Evolutionary conservation across 1,140 invertebrate species (phyloP), one percentile per base, ranked within the genome.

Genomic region (Papilio aristodemus): DNA sequence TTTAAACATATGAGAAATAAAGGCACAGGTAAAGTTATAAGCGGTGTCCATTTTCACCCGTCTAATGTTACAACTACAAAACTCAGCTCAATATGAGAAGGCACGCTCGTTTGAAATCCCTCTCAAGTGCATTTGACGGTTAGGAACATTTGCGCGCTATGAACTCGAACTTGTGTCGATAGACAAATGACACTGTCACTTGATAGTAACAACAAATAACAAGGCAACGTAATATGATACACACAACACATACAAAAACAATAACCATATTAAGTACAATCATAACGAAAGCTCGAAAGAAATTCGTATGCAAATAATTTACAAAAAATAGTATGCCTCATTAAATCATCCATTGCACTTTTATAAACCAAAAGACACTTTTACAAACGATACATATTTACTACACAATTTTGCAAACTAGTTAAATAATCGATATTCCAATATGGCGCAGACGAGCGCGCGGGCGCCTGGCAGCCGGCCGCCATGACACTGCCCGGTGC

Each of bases 401-500:
- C 1, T 9, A 43, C 27, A 41, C 11, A 8, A 43, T n/a, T 43
- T 25, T 43, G 57, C 39, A 25, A 41, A 64, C 39, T 11, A 27
- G 17, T 36, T 32, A 41, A 63, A 59, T 60, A 66, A 46, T 54
- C 57, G 68, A 71, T 68, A 67, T 75, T 71, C 71, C 71, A 74
- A 73, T 69, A 74, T 64, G 67, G 62, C 74, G 77, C 69, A 71
- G 32, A 73, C 72, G 71, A 67, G 69, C 76, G 80, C 84, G 74
- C 82, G 80, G 80, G 78, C 82, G 82, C 78, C 71, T 68, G 72
- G 36, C 73, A 69, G 80, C 60, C 73, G 75, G 79, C 71, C 79
- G 82, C 80, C 84, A 84, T 86, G 74, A 80, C 79, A 84, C 84
- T 86, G 83, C 71, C 70, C 72, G 81, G 72, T 73, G 77, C n/a